A percentile compares a stretch with the other conserved stretches of the same genome.
These are phyloP conservation scores for Diadophis punctatus DNA, from an alignment of 2,113 vertebrate species.

Conservation along the genomic window DNA sequence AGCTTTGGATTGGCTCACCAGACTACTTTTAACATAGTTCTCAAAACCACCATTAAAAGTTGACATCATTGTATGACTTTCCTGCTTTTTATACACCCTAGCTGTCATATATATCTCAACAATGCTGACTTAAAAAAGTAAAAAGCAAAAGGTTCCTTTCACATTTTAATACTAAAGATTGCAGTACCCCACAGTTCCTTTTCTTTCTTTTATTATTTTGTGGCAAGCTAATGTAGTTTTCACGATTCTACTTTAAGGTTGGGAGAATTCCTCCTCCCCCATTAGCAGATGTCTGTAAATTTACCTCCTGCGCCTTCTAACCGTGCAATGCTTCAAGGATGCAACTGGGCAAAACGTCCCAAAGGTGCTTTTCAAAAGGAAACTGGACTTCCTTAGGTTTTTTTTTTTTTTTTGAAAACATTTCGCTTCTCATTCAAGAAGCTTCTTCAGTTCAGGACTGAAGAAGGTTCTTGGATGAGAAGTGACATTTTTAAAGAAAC, in stretches of 20 bases:
- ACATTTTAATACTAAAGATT: background rate
- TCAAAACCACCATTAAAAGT: background rate
- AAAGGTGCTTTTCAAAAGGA: background rate
- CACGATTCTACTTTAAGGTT: background rate
- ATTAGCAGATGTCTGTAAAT: background rate
- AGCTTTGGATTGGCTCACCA: background rate
- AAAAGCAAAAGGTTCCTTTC: background rate
- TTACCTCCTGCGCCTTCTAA: background rate
- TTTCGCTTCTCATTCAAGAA: background rate
- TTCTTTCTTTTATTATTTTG: background rate
- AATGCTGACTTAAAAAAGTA: background rate
- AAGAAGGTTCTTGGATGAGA: background rate
- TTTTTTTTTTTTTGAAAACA: too few species aligned
- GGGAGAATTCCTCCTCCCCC: background rate
- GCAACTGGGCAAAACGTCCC: background rate
- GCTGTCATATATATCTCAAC: background rate
- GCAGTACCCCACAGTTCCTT: background rate
- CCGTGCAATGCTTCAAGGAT: background rate
- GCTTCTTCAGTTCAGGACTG: background rate
- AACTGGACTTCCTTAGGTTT: too few species aligned
- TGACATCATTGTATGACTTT: background rate
- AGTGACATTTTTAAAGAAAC: background rate
- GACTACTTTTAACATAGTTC: background rate
- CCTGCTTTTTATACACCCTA: background rate
- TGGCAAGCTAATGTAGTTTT: background rate